A percentile compares a stretch with the other conserved stretches of the same genome.
These are phyloP conservation scores for Diadema setosum DNA, from an alignment of 35 echinoderm and acorn worm genomes.

Conservation along the genomic window DNA sequence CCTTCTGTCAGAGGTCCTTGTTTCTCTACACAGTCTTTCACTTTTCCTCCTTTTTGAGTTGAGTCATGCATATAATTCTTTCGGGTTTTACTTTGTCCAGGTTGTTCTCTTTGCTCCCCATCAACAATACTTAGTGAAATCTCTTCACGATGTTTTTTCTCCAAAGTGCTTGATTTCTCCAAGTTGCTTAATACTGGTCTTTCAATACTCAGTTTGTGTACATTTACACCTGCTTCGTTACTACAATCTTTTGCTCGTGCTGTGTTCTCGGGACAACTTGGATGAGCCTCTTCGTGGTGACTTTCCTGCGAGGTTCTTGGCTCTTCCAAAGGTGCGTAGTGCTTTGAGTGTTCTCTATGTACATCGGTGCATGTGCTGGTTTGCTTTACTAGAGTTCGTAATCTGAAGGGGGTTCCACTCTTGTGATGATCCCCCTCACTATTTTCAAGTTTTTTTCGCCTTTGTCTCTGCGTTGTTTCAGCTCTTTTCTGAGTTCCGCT, in stretches of 20 bases:
- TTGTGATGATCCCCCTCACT: background rate
- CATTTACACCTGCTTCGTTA: background rate
- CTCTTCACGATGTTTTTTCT: background rate
- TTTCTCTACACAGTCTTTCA: background rate
- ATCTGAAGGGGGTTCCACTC: background rate
- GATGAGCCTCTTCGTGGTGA: background rate
- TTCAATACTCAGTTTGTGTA: background rate
- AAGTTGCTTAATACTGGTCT: background rate
- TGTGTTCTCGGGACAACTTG: background rate
- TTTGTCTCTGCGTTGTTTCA: background rate
- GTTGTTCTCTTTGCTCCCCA: background rate
- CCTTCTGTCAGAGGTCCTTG: background rate
- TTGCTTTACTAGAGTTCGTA: background rate
- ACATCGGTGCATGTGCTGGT: background rate
- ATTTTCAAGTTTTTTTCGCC: slow-evolving; percentile 27
- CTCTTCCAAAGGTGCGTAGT: background rate
- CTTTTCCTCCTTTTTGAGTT: background rate
- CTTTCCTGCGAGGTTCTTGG: background rate
- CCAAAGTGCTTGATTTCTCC: background rate
- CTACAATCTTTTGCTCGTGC: background rate
- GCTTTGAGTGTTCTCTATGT: background rate
- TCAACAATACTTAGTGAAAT: background rate
- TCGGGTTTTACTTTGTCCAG: background rate
- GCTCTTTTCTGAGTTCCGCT: slow-evolving; percentile 2
- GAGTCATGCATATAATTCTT: background rate